phyloP scores from a whole-genome alignment of 1,140 invertebrate species.

The Zophobas atratus region DNA sequence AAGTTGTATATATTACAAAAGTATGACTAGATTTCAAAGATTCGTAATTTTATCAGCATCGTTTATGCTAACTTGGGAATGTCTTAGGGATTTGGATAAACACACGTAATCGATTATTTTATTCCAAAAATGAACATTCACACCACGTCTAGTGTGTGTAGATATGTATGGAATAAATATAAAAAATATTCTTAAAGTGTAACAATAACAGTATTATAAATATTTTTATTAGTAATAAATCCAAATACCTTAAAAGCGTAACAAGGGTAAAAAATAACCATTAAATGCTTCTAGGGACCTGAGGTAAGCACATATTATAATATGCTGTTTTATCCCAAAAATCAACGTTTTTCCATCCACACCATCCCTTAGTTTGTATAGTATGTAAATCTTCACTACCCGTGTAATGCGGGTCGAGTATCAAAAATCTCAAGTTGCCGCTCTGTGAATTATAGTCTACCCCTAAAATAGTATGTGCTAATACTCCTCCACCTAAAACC shows the following conservation, averaged over 20 bases:
- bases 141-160: too few relatives aligned
- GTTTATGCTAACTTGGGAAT: too few relatives aligned
- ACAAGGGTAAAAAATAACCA: constrained; percentile 24
- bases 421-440: constrained; percentile 88
- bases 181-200: constrained; percentile 6
- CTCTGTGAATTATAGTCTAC: constrained; percentile 88
- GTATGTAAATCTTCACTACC: constrained; percentile 82
- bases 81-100: too few relatives aligned
- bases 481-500: constrained; percentile 90
- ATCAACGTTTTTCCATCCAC: constrained; percentile 91
- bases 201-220: constrained; percentile 18
- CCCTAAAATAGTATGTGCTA: constrained; percentile 98
- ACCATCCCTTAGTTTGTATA: constrained; percentile 90
- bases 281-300: constrained; percentile 74
- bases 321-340: constrained; percentile 95
- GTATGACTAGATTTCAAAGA: too few relatives aligned
- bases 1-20: too few relatives aligned
- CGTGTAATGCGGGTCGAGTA: constrained; percentile 98
- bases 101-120: too few relatives aligned
- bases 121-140: too few relatives aligned
- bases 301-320: constrained; percentile 96
- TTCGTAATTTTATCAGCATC: too few relatives aligned
- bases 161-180: background rate
- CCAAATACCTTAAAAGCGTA: constrained; percentile 9
- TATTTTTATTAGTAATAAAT: background rate